These are phyloP conservation scores for Lasius fuliginosus DNA, from an alignment of 2,888 invertebrate species.

Conservation along the genomic window DNA sequence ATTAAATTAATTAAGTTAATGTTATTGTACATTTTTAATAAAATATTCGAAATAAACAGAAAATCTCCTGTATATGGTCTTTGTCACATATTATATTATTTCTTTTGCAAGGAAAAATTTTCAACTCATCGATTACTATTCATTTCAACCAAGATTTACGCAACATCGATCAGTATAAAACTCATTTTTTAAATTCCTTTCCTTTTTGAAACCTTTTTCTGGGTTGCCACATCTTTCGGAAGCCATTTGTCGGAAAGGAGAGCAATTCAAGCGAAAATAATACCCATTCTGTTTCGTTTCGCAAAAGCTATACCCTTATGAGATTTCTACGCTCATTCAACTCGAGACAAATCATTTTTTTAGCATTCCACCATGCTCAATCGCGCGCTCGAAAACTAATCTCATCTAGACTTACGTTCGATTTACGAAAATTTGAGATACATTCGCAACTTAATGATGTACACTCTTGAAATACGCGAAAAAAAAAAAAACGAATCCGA, in stretches of 20 bases:
- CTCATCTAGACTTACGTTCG: conserved; percentile 8
- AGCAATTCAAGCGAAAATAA: conserved; percentile 77
- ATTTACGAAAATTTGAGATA: neutral
- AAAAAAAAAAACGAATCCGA: neutral
- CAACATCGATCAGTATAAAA: conserved; percentile 80
- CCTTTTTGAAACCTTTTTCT: conserved; percentile 74
- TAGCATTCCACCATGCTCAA: conserved; percentile 64
- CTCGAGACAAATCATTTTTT: conserved; percentile 49
- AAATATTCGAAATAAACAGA: neutral
- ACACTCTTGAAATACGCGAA: too few relatives aligned
- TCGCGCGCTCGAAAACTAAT: conserved; percentile 54
- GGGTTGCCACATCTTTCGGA: conserved; percentile 79
- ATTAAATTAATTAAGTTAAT: neutral
- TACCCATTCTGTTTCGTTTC: conserved; percentile 63
- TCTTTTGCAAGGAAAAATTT: neutral
- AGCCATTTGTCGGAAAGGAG: conserved; percentile 78
- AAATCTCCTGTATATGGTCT: neutral
- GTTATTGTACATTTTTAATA: neutral
- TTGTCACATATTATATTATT: neutral
- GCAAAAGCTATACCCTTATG: conserved; percentile 70
- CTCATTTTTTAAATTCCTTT: conserved; percentile 78
- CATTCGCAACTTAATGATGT: neutral
- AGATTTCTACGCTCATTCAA: conserved; percentile 70
- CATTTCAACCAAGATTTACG: conserved; percentile 63
- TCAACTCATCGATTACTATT: conserved; percentile 1